Base-by-base conservation (phyloP, 92 coral and sea anemone species). In the Bergia puertoricense region DNA sequence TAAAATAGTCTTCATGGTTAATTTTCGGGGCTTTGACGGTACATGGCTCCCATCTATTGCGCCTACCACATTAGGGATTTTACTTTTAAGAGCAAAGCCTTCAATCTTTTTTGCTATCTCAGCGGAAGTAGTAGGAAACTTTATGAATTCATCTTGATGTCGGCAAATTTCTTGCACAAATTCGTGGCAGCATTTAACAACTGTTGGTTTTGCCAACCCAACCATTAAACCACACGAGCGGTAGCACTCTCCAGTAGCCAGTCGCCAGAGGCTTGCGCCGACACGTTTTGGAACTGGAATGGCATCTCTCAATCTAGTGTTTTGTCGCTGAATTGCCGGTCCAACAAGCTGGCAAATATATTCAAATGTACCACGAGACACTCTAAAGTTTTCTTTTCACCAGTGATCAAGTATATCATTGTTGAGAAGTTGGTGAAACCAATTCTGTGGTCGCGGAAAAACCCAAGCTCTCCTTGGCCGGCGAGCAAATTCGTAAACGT, bases 371-470 rank as follows among this genome's bases (percentile, higher is more conserved):
- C 80, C 85, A 57, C 91, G 88, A 39, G 89, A 45, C 84, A 91
- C 90, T 11, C 81, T 57, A 56, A 91, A 67, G 82, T 88, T 88
- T 48, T 88, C 87, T 39, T 75, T 82, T 91, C 91, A 91, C 74
- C 85, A 88, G 71, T 79, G 79, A 88, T 79, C 80, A 54, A 72
- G 75, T 48, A 78, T 82, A 18, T 77, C 76, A 86, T 75, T 76
- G 80, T 89, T 89, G 39, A 88, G 86, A 45, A 88, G 86, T 81
- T 81, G 84, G n/a, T 89, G 91, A 75, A 89, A 89, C 84, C 88
- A 82, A 39, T 51, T 82, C 88, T 89, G 91, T 59, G 88, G 91
- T 43, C 84, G 83, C 65, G 91, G 91, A 74, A 89, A 83, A 72
- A 59, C 88, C 84, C 88, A 89, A 82, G 88, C 88, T 57, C 88